Base-by-base conservation (phyloP, 2,797 vertebrate genomes). In the Pitangus sulphuratus region DNA sequence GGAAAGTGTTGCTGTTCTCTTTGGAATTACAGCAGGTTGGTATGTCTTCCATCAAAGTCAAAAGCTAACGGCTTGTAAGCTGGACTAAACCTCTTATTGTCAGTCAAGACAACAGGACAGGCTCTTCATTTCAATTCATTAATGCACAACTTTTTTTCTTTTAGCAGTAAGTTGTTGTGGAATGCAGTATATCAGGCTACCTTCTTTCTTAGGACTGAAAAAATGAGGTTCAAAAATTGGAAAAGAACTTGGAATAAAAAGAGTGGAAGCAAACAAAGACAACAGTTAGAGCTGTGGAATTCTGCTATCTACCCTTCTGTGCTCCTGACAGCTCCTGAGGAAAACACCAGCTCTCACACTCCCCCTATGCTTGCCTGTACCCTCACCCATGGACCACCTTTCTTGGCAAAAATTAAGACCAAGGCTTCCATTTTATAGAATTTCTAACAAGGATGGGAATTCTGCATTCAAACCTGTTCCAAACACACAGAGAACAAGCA, bases 361-460 rank as follows among this genome's bases (percentile, higher is more conserved):
- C 9, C 8, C 8, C 37, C 15, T 1, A 0, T 7, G 21, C 21
- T 12, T 1, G 0, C 40, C 54, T 50, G 61, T 12, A 33, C 22
- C 24, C 40, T 60, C 71, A 61, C 21, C 74, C 6, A 30, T 1
- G 3, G 30, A 83, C 2, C 16, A 45, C 8, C 31, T 28, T 57
- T 18, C 57, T 18, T 15, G 6, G n/a, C 20, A 77, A 82, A 78
- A 25, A 48, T 31, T 40, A 81, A 88, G 44, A 77, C 3, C 1
- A 1, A 82, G 42, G 45, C 18, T 77, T 65, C 15, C 39, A 48
- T 33, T 47, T 95, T 28, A 62, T 24, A 10, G 6, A 19, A 22
- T 24, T 81, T 75, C 48, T 48, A 58, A 53, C 3, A 60, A 28
- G 26, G 30, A 71, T 6, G 64, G 15, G 9, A 90, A 84, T 64